Conservation (phyloP, 1,140 invertebrate species). For the Lucilia cuprina region DNA sequence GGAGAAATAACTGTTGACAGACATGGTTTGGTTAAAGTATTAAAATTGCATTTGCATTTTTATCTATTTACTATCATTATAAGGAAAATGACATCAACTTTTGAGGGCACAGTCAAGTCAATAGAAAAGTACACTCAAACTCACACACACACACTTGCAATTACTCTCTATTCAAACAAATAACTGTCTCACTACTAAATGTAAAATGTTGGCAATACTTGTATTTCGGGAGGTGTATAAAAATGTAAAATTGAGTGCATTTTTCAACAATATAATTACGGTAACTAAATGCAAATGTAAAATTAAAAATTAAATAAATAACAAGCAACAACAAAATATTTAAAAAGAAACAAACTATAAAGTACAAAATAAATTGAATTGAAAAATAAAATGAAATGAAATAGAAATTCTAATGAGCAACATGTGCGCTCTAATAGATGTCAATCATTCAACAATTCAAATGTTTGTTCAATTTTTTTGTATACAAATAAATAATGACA, state of each 20-base stretch:
- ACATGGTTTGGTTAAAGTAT: background rate
- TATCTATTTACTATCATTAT: constrained; percentile 14
- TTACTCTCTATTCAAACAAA: background rate
- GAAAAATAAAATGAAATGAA: too few relatives aligned
- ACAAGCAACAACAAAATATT: constrained; percentile 33
- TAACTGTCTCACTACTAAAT: background rate
- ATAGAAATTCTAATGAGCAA: constrained; percentile 31
- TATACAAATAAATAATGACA: background rate
- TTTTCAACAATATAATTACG: background rate
- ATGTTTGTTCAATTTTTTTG: background rate
- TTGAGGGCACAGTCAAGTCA: constrained; percentile 36
- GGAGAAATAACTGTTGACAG: too few relatives aligned
- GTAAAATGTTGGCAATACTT: background rate
- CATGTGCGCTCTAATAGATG: constrained; percentile 34
- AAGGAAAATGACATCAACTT: constrained; percentile 39
- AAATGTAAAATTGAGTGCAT: background rate
- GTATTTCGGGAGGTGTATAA: background rate
- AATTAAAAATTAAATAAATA: constrained; percentile 35
- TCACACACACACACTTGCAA: background rate
- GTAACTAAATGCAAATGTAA: constrained; percentile 19
- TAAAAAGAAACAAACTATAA: background rate
- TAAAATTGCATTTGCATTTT: constrained; percentile 4
- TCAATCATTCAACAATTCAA: constrained; percentile 23
- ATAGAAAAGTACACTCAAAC: constrained; percentile 22
- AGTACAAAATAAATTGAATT: too few relatives aligned